Evolutionary conservation across 2,113 vertebrate genomes (phyloP).

Genomic region (Alaudala cheleensis): DNA sequence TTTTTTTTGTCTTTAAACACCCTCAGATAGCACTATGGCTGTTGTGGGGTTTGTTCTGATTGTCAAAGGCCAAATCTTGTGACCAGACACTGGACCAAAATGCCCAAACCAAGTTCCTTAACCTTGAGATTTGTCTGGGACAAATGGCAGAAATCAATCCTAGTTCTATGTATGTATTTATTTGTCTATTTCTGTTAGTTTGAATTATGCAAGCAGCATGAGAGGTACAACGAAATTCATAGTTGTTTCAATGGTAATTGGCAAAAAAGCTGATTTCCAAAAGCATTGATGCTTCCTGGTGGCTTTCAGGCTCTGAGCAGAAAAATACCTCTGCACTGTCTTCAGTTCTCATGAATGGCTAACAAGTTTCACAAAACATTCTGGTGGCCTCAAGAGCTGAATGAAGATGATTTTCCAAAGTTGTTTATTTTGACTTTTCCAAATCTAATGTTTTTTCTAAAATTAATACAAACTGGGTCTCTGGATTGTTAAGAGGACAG

Average conservation of each 20-base stretch:
- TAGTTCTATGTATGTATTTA: background rate
- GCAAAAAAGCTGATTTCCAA: background rate
- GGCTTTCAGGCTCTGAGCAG: background rate
- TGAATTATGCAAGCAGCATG: background rate
- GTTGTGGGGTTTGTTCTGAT: background rate
- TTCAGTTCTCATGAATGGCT: background rate
- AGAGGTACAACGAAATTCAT: background rate
- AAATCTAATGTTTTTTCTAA: background rate
- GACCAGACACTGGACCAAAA: accelerated
- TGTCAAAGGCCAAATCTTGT: background rate
- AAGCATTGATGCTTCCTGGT: background rate
- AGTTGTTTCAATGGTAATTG: background rate
- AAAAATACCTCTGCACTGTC: background rate
- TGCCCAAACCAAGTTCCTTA: background rate
- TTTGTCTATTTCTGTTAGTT: background rate
- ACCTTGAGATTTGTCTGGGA: background rate
- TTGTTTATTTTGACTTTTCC: background rate
- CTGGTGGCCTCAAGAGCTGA: background rate
- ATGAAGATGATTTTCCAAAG: background rate
- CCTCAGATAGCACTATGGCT: background rate
- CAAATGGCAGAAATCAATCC: background rate
- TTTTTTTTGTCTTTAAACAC: background rate
- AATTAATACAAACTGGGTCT: background rate
- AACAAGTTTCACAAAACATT: background rate
- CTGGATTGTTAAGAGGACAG: background rate